Evolutionary conservation across 2,113 vertebrate genomes (phyloP).

Genomic region (human (Homo sapiens)): GRCh38 chr7:29850001-29850500

Average conservation of each 20-base stretch:
- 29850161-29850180: neutral
- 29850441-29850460: neutral
- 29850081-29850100: neutral
- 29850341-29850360: too few species aligned
- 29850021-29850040: neutral
- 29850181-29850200: neutral
- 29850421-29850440: too few species aligned
- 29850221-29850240: neutral
- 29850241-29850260: neutral
- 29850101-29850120: neutral
- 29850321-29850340: neutral
- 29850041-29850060: neutral
- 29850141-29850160: neutral
- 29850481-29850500: neutral
- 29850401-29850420: too few species aligned
- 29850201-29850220: neutral
- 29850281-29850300: neutral
- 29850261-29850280: neutral
- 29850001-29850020: neutral
- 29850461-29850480: neutral
- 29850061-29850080: neutral
- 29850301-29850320: neutral
- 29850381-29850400: neutral
- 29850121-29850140: neutral
- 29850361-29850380: too few species aligned